Evolutionary conservation across 1,140 invertebrate genomes (phyloP).

Genomic region (Trichonephila clavipes): DNA sequence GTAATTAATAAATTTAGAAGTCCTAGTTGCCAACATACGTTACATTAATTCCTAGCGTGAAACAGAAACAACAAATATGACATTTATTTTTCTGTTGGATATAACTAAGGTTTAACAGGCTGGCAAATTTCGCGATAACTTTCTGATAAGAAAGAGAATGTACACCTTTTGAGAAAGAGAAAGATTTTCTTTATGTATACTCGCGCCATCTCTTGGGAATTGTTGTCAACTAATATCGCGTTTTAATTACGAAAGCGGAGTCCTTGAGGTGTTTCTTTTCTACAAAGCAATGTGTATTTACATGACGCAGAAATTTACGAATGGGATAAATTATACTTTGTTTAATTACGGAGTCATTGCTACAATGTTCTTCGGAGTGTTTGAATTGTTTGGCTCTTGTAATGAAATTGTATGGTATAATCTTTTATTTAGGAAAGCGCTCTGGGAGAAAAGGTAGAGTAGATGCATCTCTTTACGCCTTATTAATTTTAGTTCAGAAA

Average conservation of each 20-base stretch:
- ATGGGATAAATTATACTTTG: not conserved
- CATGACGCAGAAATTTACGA: not conserved
- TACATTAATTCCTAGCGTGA: too few relatives aligned
- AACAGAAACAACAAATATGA: not conserved
- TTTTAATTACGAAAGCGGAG: not conserved
- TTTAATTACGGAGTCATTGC: not conserved
- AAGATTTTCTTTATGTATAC: not conserved
- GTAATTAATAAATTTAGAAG: too few relatives aligned
- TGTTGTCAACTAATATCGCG: not conserved
- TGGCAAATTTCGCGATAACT: not conserved
- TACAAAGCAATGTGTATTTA: not conserved
- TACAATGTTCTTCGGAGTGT: not conserved
- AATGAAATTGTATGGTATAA: too few relatives aligned
- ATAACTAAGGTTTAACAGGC: not conserved
- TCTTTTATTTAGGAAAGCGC: too few relatives aligned
- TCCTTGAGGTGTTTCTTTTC: not conserved
- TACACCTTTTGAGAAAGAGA: not conserved
- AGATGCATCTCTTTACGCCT: not conserved
- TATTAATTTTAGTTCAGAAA: too few relatives aligned
- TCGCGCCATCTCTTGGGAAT: constrained; percentile 42
- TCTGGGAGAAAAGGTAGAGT: not conserved
- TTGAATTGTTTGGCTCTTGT: not conserved
- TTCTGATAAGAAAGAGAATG: not conserved
- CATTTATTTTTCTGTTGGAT: not conserved
- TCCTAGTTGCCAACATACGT: too few relatives aligned